A percentile compares a stretch with the other conserved stretches of the same genome.
Evolutionary conservation across 2,797 vertebrate genomes (phyloP).

Genomic region (Pseudocheirus occidentalis): DNA sequence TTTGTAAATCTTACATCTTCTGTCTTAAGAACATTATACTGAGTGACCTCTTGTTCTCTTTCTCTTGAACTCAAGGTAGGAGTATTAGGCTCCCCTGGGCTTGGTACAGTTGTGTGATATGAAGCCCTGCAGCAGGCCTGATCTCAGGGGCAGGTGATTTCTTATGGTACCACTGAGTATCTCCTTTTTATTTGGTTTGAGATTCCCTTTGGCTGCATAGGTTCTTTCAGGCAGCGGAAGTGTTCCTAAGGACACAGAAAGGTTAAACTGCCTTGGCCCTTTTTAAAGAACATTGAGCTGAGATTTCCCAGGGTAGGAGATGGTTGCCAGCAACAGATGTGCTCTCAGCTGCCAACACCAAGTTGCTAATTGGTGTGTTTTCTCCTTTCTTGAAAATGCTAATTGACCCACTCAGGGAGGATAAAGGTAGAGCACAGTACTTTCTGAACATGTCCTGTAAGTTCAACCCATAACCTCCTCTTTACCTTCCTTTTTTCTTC

Average conservation of each 20-base stretch:
- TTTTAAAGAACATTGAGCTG: constrained; percentile 40
- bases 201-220: not conserved
- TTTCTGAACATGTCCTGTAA: constrained; percentile 19
- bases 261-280: not conserved
- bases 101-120: not conserved
- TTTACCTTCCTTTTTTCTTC: constrained; percentile 74
- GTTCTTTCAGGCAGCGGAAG: constrained; percentile 11
- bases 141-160: not conserved
- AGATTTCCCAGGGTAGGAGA: constrained; percentile 42
- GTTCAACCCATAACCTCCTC: constrained; percentile 54
- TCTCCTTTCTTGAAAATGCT: constrained; percentile 63
- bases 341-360: constrained; percentile 56
- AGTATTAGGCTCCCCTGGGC: not conserved
- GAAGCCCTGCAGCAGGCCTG: not conserved
- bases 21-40: not conserved
- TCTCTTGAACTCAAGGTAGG: not conserved
- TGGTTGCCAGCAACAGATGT: constrained; percentile 23
- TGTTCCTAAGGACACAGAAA: constrained; percentile 12
- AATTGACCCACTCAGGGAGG: constrained; percentile 31
- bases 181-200: not conserved
- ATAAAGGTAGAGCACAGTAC: constrained; percentile 62
- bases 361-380: constrained; percentile 65
- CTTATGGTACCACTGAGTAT: not conserved
- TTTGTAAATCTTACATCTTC: not conserved
- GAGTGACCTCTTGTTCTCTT: not conserved